These are phyloP conservation scores for Hesperia comma DNA, from an alignment of 2,888 invertebrate genomes.

Conservation along the genomic window DNA sequence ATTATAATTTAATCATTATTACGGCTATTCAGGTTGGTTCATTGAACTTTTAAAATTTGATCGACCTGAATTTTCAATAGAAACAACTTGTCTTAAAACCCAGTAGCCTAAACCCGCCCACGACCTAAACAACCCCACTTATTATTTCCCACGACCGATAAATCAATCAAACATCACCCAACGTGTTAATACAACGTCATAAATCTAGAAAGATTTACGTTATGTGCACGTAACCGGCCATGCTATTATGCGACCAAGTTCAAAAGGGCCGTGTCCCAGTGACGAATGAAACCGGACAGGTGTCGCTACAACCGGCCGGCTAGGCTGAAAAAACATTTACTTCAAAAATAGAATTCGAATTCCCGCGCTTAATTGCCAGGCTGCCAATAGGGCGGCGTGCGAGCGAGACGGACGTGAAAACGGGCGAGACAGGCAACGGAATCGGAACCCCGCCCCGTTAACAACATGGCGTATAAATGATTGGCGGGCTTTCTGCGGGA, in stretches of 20 bases:
- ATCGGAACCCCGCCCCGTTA: conserved; percentile 81
- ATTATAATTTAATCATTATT: no score
- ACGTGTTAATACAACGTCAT: conserved; percentile 72
- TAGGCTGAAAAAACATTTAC: conserved; percentile 80
- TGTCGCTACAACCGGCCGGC: conserved; percentile 60
- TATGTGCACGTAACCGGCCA: conserved; percentile 64
- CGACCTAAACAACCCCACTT: conserved; percentile 62
- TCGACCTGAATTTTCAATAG: conserved; percentile 31
- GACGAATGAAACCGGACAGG: conserved; percentile 54
- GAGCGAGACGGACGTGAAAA: conserved; percentile 66
- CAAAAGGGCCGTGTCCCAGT: conserved; percentile 47
- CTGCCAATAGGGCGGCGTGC: conserved; percentile 73
- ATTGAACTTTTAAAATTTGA: conserved; percentile 30
- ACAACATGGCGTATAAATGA: conserved; percentile 87
- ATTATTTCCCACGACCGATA: conserved; percentile 71
- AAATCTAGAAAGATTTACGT: conserved; percentile 74
- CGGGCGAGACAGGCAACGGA: conserved; percentile 47
- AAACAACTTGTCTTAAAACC: conserved; percentile 42
- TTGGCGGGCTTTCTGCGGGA: conserved; percentile 79
- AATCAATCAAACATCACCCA: conserved; percentile 74
- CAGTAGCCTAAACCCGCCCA: conserved; percentile 60
- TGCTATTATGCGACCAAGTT: conserved; percentile 59
- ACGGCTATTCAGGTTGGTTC: background rate
- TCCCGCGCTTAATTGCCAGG: conserved; percentile 81
- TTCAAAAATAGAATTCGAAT: conserved; percentile 82